phyloP scores from a whole-genome alignment of 2,113 vertebrate genomes.

The Phalacrocorax pelagicus region DNA sequence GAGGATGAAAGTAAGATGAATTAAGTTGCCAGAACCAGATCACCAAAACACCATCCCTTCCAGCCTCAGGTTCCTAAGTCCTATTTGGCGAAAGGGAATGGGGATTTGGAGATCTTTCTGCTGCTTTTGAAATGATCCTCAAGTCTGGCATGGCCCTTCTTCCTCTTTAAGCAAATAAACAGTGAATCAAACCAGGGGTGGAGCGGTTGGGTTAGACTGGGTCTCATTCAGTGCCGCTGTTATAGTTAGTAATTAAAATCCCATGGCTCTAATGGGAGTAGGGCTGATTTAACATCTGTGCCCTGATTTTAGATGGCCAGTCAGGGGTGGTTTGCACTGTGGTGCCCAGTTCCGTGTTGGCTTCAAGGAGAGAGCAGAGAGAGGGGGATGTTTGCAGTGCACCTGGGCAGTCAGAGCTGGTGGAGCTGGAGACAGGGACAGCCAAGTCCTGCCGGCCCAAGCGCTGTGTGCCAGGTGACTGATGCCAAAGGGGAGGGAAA shows the following conservation, averaged over 20 bases:
- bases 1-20: neutral
- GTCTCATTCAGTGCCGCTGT: neutral
- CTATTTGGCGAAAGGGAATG: neutral
- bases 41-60: neutral
- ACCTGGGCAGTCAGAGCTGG: neutral
- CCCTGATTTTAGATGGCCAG: neutral
- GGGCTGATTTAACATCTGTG: neutral
- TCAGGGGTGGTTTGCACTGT: neutral
- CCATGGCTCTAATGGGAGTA: neutral
- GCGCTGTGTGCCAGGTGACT: neutral
- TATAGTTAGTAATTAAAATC: neutral
- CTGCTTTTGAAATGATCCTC: neutral
- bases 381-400: neutral
- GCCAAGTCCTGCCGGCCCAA: neutral
- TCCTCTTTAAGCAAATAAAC: neutral
- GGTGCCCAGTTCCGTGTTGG: neutral
- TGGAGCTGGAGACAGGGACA: neutral
- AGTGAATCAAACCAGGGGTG: neutral
- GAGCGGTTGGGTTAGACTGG: neutral
- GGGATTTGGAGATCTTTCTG: neutral
- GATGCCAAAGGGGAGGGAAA: neutral
- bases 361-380: neutral
- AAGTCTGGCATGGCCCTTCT: neutral
- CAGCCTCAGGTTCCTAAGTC: neutral
- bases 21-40: neutral